A percentile compares a stretch with the other conserved stretches of the same genome.
These are phyloP conservation scores for Mimachlamys varia DNA, from an alignment of 2,888 invertebrate genomes.

Conservation along the genomic window DNA sequence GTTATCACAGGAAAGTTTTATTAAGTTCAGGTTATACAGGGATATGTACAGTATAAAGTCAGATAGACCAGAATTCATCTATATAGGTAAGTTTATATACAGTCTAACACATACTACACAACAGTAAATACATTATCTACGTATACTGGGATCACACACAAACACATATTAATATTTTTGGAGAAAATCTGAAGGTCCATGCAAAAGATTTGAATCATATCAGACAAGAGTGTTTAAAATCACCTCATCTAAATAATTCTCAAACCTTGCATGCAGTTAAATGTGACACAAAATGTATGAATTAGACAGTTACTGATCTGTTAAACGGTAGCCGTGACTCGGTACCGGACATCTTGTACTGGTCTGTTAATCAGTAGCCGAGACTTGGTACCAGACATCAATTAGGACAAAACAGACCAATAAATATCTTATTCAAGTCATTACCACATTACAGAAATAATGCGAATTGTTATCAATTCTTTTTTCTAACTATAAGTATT, in stretches of 20 bases:
- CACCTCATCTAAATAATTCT: not conserved
- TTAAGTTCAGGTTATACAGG: too few relatives aligned
- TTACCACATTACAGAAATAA: too few relatives aligned
- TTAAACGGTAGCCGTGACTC: too few relatives aligned
- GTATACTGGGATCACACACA: not conserved
- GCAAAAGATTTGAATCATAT: not conserved
- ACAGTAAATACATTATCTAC: not conserved
- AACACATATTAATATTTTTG: not conserved
- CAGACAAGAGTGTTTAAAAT: not conserved
- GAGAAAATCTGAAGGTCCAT: not conserved
- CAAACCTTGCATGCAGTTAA: slow-evolving; percentile 23
- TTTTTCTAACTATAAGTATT: not conserved
- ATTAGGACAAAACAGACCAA: too few relatives aligned
- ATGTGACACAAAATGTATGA: not conserved
- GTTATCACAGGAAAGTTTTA: not conserved
- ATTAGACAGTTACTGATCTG: too few relatives aligned
- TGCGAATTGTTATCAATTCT: not conserved
- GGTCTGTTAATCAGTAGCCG: too few relatives aligned
- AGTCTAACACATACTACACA: not conserved
- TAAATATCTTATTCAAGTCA: too few relatives aligned
- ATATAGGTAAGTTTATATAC: too few relatives aligned
- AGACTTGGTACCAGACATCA: too few relatives aligned
- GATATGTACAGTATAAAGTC: too few relatives aligned
- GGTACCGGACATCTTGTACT: too few relatives aligned
- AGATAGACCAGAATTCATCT: too few relatives aligned